Base-by-base conservation (phyloP, 2,888 invertebrate species). In the Drosophila mercatorum region DNA sequence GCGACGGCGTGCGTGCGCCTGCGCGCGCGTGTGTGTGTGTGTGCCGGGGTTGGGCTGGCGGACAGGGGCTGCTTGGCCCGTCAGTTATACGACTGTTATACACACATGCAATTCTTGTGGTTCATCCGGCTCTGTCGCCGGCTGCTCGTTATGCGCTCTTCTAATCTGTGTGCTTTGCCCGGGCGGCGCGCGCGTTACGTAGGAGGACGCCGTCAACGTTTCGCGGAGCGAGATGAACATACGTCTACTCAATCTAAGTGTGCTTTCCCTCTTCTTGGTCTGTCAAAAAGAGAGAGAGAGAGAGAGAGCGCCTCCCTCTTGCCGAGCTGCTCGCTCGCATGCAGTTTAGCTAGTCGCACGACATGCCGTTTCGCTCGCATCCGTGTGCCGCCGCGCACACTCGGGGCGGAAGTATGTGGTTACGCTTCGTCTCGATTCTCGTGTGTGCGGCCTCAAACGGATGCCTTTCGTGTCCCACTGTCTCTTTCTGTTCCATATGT, bases 381-480 rank as follows among this genome's bases (percentile, higher is more conserved):
- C 65, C 75, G 52, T 78, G 83, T 80, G 31, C 11, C 55, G 64
- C 66, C 83, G 60, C 74, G 53, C 66, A 61, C 80, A 65, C 61
- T 34, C 43, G 66, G 80, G 73, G 68, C 64, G 6, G 60, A 85
- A 88, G 85, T 77, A 80, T 85, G 81, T 61, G 57, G 61, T 61
- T 69, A 56, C 83, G 80, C 77, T 85, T 88, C 58, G 34, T 72
- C 56, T 71, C 72, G 71, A 47, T 28, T 58, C 12, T 43, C 38
- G 43, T 41, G 63, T 66, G 51, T 44, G 68, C 69, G 82, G 46
- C 55, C 55, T 38, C 74, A 84, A 65, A 69, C 58, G 57, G 51
- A 83, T 59, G 72, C 70, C 53, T 22, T 57, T 57, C 40, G 53
- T 40, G 34, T 44, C 34, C 22, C 57, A 44, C 10, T 57, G 12